Percentiles rank a stretch among this genome's conserved stretches.
phyloP scores from a whole-genome alignment of 2,888 invertebrate species.

The Volucella zonaria region DNA sequence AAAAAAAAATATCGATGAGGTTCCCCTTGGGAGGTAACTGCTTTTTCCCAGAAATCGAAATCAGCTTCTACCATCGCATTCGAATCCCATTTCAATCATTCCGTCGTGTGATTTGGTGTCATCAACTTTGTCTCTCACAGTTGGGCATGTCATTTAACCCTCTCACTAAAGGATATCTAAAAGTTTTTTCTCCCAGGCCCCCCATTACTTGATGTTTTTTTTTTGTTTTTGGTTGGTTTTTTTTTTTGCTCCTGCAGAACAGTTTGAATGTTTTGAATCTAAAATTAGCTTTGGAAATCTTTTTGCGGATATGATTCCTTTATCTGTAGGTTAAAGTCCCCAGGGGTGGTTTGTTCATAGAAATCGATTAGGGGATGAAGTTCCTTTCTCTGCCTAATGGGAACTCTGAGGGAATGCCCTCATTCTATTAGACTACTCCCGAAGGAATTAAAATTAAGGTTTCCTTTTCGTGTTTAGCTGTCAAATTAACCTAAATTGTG shows the following conservation, averaged over 20 bases:
- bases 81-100: conserved; percentile 57
- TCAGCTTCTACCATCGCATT: conserved; percentile 17
- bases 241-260: neutral
- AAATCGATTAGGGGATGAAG: conserved; percentile 23
- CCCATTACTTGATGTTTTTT: neutral
- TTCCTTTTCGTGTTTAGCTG: conserved; percentile 14
- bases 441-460: neutral
- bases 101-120: conserved; percentile 62
- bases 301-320: neutral
- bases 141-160: conserved; percentile 40
- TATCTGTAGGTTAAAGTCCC: neutral
- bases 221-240: no score
- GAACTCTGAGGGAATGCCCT: neutral
- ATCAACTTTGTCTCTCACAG: conserved; percentile 46
- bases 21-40: conserved; percentile 1
- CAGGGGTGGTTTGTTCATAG: neutral
- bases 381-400: conserved; percentile 2
- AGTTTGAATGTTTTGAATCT: conserved; percentile 38
- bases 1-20: neutral
- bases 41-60: conserved; percentile 20
- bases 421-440: neutral
- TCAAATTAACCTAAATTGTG: conserved; percentile 23
- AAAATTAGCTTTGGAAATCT: conserved; percentile 29
- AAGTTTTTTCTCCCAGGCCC: no score
- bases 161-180: neutral